A percentile compares a stretch with the other conserved stretches of the same genome.
These are phyloP conservation scores for Clanis bilineata DNA, from an alignment of 2,888 invertebrate genomes.

Conservation along the genomic window DNA sequence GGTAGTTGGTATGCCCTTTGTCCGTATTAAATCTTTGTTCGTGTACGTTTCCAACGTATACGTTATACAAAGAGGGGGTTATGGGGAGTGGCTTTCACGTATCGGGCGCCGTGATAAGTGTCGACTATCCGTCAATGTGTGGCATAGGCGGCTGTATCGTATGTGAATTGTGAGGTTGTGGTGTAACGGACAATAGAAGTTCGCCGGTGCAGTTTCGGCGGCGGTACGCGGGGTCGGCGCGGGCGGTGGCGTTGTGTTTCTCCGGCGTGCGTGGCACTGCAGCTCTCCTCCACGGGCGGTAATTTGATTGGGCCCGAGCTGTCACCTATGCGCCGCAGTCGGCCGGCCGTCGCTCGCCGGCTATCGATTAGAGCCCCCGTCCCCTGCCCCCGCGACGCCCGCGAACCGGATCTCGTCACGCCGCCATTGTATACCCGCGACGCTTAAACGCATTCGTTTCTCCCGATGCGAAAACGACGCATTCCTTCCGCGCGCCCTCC, in stretches of 20 bases:
- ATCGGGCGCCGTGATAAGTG: slow-evolving; percentile 58
- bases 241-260: slow-evolving; percentile 51
- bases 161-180: slow-evolving; percentile 38
- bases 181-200: slow-evolving; percentile 51
- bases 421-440: slow-evolving; percentile 82
- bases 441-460: slow-evolving; percentile 83
- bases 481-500: slow-evolving; percentile 80
- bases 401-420: slow-evolving; percentile 83
- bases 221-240: slow-evolving; percentile 42
- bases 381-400: slow-evolving; percentile 71
- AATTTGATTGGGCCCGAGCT: slow-evolving; percentile 81
- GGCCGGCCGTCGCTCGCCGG: slow-evolving; percentile 81
- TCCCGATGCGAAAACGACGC: slow-evolving; percentile 83
- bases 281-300: slow-evolving; percentile 74
- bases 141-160: slow-evolving; percentile 47
- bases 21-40: slow-evolving; percentile 11
- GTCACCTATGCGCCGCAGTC: slow-evolving; percentile 82
- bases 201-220: slow-evolving; percentile 49
- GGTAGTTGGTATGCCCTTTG: background rate
- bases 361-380: slow-evolving; percentile 80
- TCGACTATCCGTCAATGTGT: slow-evolving; percentile 61
- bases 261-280: slow-evolving; percentile 69
- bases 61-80: slow-evolving; percentile 43
- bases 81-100: slow-evolving; percentile 47
- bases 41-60: slow-evolving; percentile 5